phyloP scores from a whole-genome alignment of 2,113 vertebrate genomes.

The Octodon degus region DNA sequence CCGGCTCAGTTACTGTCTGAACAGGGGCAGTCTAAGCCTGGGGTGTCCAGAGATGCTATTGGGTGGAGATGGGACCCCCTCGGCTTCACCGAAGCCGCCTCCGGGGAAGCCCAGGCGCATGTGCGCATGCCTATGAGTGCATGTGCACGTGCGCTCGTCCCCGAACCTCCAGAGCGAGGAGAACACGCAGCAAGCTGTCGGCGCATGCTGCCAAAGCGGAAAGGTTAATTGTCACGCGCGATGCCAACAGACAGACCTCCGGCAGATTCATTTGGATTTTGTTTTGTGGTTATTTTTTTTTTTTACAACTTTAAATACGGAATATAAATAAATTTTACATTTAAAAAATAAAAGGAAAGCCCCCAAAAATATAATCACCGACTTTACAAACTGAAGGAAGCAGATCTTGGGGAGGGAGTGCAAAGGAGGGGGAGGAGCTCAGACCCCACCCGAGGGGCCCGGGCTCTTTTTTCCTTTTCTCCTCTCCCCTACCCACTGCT shows the following conservation, averaged over 20 bases:
- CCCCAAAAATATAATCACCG: slow-evolving; percentile 85
- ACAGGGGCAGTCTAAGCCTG: background rate
- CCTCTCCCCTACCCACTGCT: background rate
- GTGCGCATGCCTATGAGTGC: rapidly evolving
- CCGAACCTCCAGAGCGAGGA: background rate
- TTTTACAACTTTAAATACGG: slow-evolving; percentile 89
- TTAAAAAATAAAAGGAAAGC: slow-evolving; percentile 83
- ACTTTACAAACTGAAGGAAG: slow-evolving; percentile 88
- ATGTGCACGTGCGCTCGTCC: rapidly evolving
- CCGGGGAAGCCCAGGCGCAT: background rate
- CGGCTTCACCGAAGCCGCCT: background rate
- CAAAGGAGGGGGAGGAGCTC: background rate
- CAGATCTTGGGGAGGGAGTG: slow-evolving; percentile 34
- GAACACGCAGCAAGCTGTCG: slow-evolving; percentile 38
- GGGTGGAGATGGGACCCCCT: background rate
- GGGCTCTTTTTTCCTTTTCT: background rate
- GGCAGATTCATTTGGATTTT: slow-evolving; percentile 61
- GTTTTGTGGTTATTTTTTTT: slow-evolving; percentile 77
- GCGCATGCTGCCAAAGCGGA: slow-evolving; percentile 20
- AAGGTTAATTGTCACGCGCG: background rate
- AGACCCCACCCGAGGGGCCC: background rate
- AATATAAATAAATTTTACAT: slow-evolving; percentile 91
- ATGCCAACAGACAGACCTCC: slow-evolving; percentile 68
- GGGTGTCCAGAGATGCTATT: background rate
- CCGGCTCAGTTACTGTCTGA: background rate